phyloP scores from a whole-genome alignment of 2,888 invertebrate genomes.

The Scelioninae gen. 1 region DNA sequence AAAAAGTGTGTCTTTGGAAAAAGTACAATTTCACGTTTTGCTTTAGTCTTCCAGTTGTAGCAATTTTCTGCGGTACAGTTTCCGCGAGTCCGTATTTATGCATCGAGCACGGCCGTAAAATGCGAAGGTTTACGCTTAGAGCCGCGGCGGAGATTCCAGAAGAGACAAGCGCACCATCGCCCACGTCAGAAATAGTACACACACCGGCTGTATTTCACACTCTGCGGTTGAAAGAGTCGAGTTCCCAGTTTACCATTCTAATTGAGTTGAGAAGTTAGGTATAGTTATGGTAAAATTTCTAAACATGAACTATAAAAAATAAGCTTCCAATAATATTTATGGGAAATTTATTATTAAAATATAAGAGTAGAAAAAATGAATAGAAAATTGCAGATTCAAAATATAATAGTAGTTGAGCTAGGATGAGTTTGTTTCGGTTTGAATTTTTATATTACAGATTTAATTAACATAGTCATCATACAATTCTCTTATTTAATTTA shows the following conservation, averaged over 20 bases:
- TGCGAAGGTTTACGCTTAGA: conserved; percentile 27
- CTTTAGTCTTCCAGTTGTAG: conserved; percentile 61
- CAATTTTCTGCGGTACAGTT: too few species aligned
- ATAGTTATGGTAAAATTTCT: not conserved
- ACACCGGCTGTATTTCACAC: conserved; percentile 82
- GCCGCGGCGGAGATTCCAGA: conserved; percentile 55
- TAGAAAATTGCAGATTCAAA: too few species aligned
- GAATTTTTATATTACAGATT: too few species aligned
- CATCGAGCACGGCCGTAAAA: conserved; percentile 31
- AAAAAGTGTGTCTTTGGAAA: too few species aligned
- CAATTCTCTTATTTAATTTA: too few species aligned
- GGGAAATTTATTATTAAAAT: too few species aligned
- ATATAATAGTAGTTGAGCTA: too few species aligned
- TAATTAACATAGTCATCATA: too few species aligned
- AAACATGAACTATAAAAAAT: too few species aligned
- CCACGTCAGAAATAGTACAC: conserved; percentile 77
- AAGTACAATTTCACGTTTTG: conserved; percentile 49
- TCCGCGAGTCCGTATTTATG: conserved; percentile 27
- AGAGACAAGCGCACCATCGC: conserved; percentile 74
- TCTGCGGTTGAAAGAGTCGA: conserved; percentile 78
- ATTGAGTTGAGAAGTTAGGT: conserved; percentile 35
- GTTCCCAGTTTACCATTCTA: conserved; percentile 74
- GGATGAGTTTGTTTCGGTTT: too few species aligned
- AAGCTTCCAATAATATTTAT: too few species aligned
- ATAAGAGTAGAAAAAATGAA: too few species aligned